A percentile compares a stretch with the other conserved stretches of the same genome.
phyloP scores from a whole-genome alignment of 1,140 invertebrate species.

The Brachionus plicatilis region DNA sequence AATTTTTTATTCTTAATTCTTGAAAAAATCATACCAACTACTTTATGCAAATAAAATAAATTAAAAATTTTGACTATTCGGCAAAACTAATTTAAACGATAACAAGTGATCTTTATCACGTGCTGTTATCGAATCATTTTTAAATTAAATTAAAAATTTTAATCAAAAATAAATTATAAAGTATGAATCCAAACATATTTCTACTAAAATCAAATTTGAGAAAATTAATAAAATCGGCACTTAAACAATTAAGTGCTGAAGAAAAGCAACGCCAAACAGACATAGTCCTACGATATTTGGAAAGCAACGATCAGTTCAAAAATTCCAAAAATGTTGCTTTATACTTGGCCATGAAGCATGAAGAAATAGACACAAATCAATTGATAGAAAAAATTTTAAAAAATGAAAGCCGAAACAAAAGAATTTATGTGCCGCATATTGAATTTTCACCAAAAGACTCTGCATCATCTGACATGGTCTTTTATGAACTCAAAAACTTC shows the following conservation, averaged over 20 bases:
- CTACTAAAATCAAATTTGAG: constrained; percentile 11
- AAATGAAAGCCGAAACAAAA: neutral
- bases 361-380: constrained; percentile 34
- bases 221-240: neutral
- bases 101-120: neutral
- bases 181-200: constrained; percentile 2
- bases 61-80: neutral
- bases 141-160: neutral
- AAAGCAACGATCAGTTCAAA: neutral
- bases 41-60: no score
- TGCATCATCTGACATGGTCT: constrained; percentile 23
- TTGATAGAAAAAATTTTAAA: constrained; percentile 12
- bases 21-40: no score
- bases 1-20: no score
- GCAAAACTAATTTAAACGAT: neutral
- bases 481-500: constrained; percentile 20
- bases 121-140: neutral
- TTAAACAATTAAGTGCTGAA: neutral
- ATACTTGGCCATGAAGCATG: constrained; percentile 32
- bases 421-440: constrained; percentile 26
- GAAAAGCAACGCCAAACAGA: constrained; percentile 13
- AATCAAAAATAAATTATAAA: neutral
- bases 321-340: constrained; percentile 19
- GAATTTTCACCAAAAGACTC: neutral
- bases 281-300: constrained; percentile 1